These are phyloP conservation scores for Tenualosa ilisha DNA, from an alignment of 2,797 vertebrate genomes.

Conservation along the genomic window DNA sequence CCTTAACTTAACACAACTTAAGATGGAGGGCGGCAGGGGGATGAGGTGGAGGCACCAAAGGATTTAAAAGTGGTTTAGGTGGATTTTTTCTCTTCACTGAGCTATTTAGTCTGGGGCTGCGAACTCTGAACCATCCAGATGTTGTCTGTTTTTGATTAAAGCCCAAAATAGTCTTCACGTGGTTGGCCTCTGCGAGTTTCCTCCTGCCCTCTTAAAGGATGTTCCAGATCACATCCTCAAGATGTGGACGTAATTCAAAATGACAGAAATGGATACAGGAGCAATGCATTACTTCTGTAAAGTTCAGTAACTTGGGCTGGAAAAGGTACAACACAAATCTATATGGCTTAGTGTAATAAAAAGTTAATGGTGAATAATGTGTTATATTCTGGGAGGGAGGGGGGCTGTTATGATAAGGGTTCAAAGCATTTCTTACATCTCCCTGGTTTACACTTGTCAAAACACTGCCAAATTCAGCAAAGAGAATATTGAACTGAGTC, in stretches of 20 bases:
- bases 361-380: background rate
- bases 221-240: slow-evolving; percentile 20
- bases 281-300: background rate
- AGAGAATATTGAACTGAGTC: background rate
- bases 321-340: background rate
- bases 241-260: background rate
- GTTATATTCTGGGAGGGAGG: background rate
- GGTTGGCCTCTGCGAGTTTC: background rate
- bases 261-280: slow-evolving; percentile 9
- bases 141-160: slow-evolving; percentile 9
- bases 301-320: background rate
- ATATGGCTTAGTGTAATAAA: background rate
- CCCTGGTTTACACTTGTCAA: background rate
- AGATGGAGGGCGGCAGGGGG: background rate
- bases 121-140: background rate
- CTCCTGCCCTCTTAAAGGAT: slow-evolving; percentile 12
- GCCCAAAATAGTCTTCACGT: background rate
- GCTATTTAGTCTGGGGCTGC: background rate
- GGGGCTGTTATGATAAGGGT: background rate
- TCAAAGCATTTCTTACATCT: background rate
- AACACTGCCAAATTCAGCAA: background rate
- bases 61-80: background rate
- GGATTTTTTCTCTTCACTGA: background rate
- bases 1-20: background rate
- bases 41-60: background rate